phyloP scores from a whole-genome alignment of 2,797 vertebrate species.

The Phoeniculus purpureus region DNA sequence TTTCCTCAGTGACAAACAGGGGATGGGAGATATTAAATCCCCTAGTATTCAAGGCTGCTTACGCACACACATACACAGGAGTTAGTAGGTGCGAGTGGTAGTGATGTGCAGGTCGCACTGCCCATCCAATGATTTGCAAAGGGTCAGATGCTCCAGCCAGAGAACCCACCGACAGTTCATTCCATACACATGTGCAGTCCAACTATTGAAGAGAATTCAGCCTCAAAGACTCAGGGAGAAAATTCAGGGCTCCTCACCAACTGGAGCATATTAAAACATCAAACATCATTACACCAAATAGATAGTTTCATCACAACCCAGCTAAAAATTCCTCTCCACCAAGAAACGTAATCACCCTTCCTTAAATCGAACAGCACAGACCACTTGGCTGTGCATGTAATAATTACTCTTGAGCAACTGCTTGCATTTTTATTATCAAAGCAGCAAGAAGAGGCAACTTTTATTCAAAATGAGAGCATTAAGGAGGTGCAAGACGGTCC shows the following conservation, averaged over 20 bases:
- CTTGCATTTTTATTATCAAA: constrained; percentile 31
- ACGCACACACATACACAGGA: neutral
- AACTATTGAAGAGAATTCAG: neutral
- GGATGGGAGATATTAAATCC: neutral
- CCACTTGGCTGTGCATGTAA: neutral
- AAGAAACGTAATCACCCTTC: neutral
- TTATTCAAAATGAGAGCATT: constrained; percentile 18
- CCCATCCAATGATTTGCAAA: neutral
- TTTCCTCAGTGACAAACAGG: neutral
- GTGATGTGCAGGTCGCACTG: neutral
- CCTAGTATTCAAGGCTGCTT: neutral
- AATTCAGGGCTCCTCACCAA: neutral
- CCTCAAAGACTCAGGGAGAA: neutral
- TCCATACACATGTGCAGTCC: neutral
- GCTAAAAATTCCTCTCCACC: neutral
- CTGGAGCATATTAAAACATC: neutral
- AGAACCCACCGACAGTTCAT: neutral
- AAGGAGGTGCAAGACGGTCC: constrained; percentile 4
- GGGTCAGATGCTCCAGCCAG: neutral
- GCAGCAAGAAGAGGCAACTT: constrained; percentile 8
- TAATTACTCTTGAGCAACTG: constrained; percentile 27
- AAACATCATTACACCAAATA: constrained; percentile 21
- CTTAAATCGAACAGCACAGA: constrained; percentile 1
- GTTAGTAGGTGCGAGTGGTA: neutral
- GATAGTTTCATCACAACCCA: neutral